Conservation (phyloP, 2,888 invertebrate genomes). For the Drosophila hamatofila region DNA sequence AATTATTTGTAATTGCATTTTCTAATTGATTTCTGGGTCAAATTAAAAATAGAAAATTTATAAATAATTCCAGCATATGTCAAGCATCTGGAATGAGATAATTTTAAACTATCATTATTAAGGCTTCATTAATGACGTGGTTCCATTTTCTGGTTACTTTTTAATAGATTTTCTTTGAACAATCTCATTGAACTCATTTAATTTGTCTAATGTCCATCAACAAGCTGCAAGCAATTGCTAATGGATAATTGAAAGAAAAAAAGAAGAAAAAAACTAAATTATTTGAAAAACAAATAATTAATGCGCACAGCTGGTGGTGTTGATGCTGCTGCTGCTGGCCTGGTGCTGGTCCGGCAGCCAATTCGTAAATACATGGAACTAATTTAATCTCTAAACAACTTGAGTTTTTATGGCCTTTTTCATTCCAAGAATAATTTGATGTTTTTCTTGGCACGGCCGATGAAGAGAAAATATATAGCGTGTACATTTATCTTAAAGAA, state of each 20-base stretch:
- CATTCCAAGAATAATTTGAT: conserved; percentile 10
- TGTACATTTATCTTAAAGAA: neutral
- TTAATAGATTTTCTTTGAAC: neutral
- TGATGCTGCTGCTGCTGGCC: neutral
- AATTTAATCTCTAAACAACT: conserved; percentile 28
- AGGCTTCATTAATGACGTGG: neutral
- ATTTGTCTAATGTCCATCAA: conserved; percentile 2
- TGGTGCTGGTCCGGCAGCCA: neutral
- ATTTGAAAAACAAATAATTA: conserved; percentile 16
- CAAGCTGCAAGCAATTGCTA: conserved; percentile 1
- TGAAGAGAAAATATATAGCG: neutral
- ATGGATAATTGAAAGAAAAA: neutral
- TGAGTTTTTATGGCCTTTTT: conserved; percentile 22
- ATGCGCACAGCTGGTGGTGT: conserved; percentile 9
- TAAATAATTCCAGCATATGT: neutral
- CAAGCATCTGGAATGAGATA: neutral
- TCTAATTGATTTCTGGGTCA: neutral
- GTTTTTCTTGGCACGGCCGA: neutral
- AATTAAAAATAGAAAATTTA: neutral
- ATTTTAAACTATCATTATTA: neutral
- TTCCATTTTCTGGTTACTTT: neutral
- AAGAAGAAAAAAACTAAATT: conserved; percentile 1
- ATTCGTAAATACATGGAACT: conserved; percentile 11
- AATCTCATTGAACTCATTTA: neutral
- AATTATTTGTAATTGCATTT: conserved; percentile 1